Conservation (phyloP, 2,113 vertebrate genomes). For the Hemichromis elongatus region DNA sequence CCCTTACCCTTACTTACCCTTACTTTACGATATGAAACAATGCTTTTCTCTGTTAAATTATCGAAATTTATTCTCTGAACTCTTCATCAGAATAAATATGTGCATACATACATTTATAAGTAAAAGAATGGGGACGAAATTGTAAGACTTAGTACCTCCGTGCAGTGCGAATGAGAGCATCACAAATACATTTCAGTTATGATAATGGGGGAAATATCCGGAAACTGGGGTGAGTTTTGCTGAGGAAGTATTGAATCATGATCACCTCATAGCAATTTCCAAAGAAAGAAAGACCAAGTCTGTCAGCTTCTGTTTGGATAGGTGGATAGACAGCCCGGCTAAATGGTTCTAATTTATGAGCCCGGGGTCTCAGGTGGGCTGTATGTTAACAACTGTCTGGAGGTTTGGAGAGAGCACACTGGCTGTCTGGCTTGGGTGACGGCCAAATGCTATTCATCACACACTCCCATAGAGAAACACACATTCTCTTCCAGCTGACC, state of each 20-base stretch:
- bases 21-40: background rate
- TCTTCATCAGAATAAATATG: background rate
- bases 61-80: background rate
- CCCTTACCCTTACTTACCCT: too few relatives aligned
- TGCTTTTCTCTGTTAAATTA: background rate
- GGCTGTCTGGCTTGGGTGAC: constrained; percentile 11
- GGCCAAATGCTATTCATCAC: constrained; percentile 43
- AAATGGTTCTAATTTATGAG: constrained; percentile 34
- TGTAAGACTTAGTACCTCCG: background rate
- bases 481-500: background rate
- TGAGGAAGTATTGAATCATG: background rate
- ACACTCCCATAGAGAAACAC: background rate
- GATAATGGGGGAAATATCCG: background rate
- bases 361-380: constrained; percentile 14
- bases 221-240: background rate
- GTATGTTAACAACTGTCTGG: constrained; percentile 34
- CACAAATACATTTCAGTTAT: background rate
- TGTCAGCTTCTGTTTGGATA: constrained; percentile 25
- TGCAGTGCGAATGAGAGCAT: background rate
- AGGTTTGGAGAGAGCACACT: background rate
- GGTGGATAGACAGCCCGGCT: background rate
- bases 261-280: background rate
- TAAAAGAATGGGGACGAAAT: background rate
- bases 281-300: background rate
- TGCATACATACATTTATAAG: background rate